Base-by-base conservation (phyloP, 2,113 vertebrate species). In the Steatornis caripensis region DNA sequence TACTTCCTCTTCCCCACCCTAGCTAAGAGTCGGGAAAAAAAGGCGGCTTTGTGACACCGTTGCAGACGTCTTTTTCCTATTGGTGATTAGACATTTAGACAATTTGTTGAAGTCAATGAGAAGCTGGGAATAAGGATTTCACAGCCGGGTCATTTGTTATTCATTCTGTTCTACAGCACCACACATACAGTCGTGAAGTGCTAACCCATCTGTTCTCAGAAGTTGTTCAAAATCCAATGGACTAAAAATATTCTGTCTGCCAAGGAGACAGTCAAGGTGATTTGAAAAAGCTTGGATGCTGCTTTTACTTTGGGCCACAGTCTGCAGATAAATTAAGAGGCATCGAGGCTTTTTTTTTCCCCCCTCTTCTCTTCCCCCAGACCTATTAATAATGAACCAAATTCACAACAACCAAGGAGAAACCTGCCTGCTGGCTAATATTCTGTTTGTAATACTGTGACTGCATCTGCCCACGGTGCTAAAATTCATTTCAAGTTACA, bases 321-420 rank as follows among this genome's bases (percentile, higher is more conserved):
- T 64, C 69, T 86, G 55, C 71, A 84, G 85, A 93, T 80, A 84
- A 90, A 95, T 89, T 76, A 89, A 60, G 51, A 94, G 12, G 23
- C 19, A 86, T 60, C 2, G 1, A 22, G 37, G 20, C 5, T 71
- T 49, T 48, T 15, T 69, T 54, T 23, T 15, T 5, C 9, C 9
- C 4, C 11, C 34, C 18, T 45, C 3, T 75, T 21, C 17, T 85
- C 14, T 18, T 82, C 27, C 23, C 21, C n/a, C 10, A 51, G 51
- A 88, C 36, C 36, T 79, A 77, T 93, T 89, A 94, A 94, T 94
- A 96, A 96, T 93, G 78, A 93, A 95, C 16, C 6, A 84, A 85
- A 88, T 87, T 85, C 78, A 62, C 85, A 81, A 84, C 60, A 77
- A 24, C 8, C 22, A 85, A 90, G 84, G 91, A 86, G 84, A 90